These are phyloP conservation scores for Oxystoma pomonae DNA, from an alignment of 2,888 invertebrate genomes.

Conservation along the genomic window DNA sequence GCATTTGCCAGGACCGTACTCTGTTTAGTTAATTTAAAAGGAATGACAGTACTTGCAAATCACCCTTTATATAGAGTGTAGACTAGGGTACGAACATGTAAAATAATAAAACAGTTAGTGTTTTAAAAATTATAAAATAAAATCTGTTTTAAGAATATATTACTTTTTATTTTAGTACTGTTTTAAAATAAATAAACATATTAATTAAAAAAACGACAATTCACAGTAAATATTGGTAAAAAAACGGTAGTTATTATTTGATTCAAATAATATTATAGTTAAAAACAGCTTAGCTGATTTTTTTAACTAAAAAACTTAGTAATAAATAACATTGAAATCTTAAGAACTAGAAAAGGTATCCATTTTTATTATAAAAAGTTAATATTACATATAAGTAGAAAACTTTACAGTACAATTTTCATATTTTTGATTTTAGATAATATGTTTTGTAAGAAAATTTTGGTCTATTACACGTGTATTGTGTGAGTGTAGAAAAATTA, in stretches of 20 bases:
- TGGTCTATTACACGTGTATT: no score
- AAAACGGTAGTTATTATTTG: not conserved
- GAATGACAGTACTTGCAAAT: no score
- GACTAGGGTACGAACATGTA: no score
- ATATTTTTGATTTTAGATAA: not conserved
- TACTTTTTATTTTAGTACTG: slow-evolving; percentile 20
- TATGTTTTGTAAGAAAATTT: no score
- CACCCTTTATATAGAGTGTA: no score
- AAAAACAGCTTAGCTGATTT: not conserved
- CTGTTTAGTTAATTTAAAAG: no score
- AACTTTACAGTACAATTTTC: not conserved
- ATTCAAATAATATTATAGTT: no score
- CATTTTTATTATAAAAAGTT: not conserved
- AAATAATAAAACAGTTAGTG: no score
- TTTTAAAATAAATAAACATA: slow-evolving; percentile 1
- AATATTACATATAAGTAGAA: not conserved
- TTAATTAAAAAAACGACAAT: not conserved
- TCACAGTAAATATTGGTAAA: not conserved
- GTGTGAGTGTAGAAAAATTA: not conserved
- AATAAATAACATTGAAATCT: not conserved
- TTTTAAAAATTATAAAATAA: not conserved
- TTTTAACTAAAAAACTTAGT: no score
- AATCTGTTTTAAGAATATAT: slow-evolving; percentile 18
- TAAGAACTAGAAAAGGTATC: no score
- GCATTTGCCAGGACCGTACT: no score